Evolutionary conservation across 2,888 invertebrate species (phyloP), one percentile per base, ranked within the genome.

Genomic region (Psylliodes chrysocephalus): DNA sequence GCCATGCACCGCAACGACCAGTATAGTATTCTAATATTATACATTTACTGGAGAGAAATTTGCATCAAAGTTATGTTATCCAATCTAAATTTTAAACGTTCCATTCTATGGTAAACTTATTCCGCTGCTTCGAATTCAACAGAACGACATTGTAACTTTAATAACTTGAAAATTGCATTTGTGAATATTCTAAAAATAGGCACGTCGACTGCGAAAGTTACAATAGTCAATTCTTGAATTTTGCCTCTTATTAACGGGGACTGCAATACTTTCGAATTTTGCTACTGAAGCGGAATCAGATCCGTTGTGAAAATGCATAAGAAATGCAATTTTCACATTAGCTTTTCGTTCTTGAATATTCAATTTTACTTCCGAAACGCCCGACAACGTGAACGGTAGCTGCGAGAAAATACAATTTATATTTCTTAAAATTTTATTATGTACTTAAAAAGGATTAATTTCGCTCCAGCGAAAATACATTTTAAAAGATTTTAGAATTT

Each of bases 31-130:
- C 38, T 4, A 12, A 12, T 15, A 14, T 38, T 38, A 38, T 38
- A 14, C 12, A 38, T 12, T 38, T 42, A 42, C 17, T 17, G n/a
- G 17, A 15, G 17, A 15, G 53, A 57, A 57, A 64, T 64, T 64
- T 64, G 53, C 61, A 64, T 64, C 47, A 14, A 62, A 62, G 64
- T 64, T 62, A 62, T 62, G 62, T 64, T 47, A 64, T 51, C 67
- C 53, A 62, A 67, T 67, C 57, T 67, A 64, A 67, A 67, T 67
- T 67, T 67, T 64, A 67, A 67, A 61, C 67, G 61, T 64, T 53
- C 42, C 53, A 44, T 63, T 53, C 67, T 51, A 51, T 53, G 55
- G 46, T 56, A 59, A 65, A 68, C 63, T 63, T 63, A 65, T 68
- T 63, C 55, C 52, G 44, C 61, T 59, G 30, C 59, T 49, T 62